phyloP scores from a whole-genome alignment of 2,888 invertebrate species.

The Acrobasis repandana region DNA sequence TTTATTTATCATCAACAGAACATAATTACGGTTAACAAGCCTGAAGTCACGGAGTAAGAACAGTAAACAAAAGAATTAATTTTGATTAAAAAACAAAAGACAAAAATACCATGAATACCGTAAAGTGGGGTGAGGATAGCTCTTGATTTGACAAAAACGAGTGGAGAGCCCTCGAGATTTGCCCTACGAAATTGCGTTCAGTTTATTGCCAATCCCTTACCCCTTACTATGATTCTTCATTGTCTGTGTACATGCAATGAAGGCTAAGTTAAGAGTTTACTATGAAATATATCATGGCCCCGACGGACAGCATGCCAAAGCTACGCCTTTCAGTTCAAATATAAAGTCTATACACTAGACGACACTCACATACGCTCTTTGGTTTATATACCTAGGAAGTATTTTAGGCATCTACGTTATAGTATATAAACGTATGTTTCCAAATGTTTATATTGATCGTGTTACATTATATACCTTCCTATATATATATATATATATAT shows the following conservation, averaged over 20 bases:
- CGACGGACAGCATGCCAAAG: too few relatives aligned
- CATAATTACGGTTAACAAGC: conserved; percentile 5
- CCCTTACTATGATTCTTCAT: conserved; percentile 44
- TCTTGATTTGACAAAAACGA: conserved; percentile 62
- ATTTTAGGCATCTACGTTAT: too few relatives aligned
- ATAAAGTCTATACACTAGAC: too few relatives aligned
- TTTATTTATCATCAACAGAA: conserved; percentile 11
- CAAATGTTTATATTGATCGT: too few relatives aligned
- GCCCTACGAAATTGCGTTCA: conserved; percentile 51
- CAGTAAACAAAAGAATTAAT: conserved; percentile 29
- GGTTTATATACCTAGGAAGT: too few relatives aligned
- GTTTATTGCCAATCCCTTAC: conserved; percentile 47
- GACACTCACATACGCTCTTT: too few relatives aligned
- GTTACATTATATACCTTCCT: too few relatives aligned
- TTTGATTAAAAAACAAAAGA: conserved; percentile 29
- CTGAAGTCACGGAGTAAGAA: conserved; percentile 8
- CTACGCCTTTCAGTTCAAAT: too few relatives aligned
- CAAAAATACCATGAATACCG: conserved; percentile 40
- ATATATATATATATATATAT: too few relatives aligned
- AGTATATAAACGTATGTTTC: too few relatives aligned
- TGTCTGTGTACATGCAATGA: not conserved
- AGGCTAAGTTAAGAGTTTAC: not conserved
- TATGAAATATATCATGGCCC: not conserved
- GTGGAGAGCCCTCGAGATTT: conserved; percentile 52
- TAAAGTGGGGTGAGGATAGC: conserved; percentile 37